Evolutionary conservation across 2,113 vertebrate species (phyloP).

Genomic region (Cynocephalus volans): DNA sequence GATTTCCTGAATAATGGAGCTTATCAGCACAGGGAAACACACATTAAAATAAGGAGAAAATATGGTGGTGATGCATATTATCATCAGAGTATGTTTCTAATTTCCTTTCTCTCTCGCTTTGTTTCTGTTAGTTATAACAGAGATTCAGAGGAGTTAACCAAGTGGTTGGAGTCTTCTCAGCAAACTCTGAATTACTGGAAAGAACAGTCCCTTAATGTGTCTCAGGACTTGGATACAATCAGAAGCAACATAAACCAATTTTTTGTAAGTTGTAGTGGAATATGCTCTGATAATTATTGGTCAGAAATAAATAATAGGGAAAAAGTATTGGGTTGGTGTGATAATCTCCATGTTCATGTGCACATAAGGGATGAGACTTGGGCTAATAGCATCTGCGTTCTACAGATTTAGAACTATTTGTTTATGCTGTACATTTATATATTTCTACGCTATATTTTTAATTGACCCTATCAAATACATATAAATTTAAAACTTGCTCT

Average conservation of each 20-base stretch:
- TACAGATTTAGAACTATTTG: not conserved
- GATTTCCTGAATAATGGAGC: not conserved
- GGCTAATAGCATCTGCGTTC: not conserved
- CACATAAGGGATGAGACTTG: not conserved
- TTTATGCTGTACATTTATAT: not conserved
- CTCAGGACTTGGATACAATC: constrained; percentile 88
- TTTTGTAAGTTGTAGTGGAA: constrained; percentile 89
- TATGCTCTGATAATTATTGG: not conserved
- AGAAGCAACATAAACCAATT: constrained; percentile 88
- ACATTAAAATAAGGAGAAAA: not conserved
- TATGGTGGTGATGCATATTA: fast-evolving
- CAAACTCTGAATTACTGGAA: constrained; percentile 90
- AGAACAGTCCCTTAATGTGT: constrained; percentile 86
- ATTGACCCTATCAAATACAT: not conserved
- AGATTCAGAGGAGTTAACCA: constrained; percentile 88
- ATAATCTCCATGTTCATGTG: not conserved
- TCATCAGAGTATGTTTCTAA: not conserved
- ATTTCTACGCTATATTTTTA: constrained; percentile 10
- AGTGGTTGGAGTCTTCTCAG: constrained; percentile 92
- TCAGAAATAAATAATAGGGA: not conserved
- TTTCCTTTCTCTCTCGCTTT: constrained; percentile 42
- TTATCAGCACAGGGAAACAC: not conserved
- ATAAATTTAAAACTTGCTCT: constrained; percentile 10
- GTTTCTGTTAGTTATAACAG: constrained; percentile 89
- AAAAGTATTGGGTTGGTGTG: not conserved